A percentile compares a stretch with the other conserved stretches of the same genome.
Conservation (phyloP, 2,113 vertebrate species). For the Nipponia nippon region DNA sequence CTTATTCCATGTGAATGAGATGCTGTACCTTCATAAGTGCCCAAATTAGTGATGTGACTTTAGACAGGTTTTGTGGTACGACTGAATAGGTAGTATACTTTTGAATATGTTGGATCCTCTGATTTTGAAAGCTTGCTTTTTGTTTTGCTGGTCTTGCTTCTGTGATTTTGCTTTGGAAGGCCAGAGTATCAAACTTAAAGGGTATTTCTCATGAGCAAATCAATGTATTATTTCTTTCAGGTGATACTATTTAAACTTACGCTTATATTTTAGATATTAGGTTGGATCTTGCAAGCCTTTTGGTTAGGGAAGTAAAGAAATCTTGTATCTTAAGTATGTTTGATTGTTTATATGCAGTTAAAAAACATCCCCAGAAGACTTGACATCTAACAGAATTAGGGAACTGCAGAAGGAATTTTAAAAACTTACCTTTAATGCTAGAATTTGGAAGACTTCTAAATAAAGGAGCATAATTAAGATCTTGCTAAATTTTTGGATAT, state of each 20-base stretch:
- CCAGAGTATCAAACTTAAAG: background rate
- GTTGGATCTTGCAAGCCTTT: background rate
- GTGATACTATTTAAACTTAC: background rate
- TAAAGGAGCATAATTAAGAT: background rate
- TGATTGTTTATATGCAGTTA: background rate
- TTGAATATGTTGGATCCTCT: background rate
- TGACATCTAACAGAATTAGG: background rate
- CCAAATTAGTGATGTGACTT: background rate
- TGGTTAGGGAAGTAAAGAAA: background rate
- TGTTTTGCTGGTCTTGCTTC: background rate
- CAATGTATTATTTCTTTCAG: background rate
- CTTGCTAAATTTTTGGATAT: background rate
- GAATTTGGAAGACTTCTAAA: background rate
- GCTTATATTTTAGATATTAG: background rate
- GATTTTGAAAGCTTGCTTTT: background rate
- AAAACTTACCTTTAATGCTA: background rate
- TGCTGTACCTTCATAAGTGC: background rate
- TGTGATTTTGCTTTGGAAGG: background rate
- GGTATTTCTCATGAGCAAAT: background rate
- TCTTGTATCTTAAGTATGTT: background rate
- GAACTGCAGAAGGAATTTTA: background rate
- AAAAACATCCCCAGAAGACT: background rate
- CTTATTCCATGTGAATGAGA: background rate
- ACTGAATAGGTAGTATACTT: background rate
- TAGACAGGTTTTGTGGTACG: background rate